Evolutionary conservation across 2,888 invertebrate species (phyloP).

Genomic region (Xanthorhoe spadicearia): DNA sequence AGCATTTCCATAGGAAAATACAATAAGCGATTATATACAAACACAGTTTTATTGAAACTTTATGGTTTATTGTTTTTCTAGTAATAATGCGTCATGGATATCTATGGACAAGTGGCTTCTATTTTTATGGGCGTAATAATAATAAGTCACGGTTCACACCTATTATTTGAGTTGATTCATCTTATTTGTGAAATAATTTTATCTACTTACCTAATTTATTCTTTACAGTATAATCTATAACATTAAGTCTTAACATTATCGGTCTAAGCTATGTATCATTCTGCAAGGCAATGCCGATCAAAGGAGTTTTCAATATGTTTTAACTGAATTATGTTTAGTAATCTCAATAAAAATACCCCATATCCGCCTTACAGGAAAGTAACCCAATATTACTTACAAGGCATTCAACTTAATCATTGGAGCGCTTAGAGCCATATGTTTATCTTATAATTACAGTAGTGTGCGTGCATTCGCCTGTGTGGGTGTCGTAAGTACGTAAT

Average conservation of each 20-base stretch:
- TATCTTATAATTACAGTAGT: constrained; percentile 69
- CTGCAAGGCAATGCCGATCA: background rate
- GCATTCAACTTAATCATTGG: constrained; percentile 50
- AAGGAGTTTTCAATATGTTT: background rate
- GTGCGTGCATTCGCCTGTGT: constrained; percentile 58
- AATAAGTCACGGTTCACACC: too few relatives aligned
- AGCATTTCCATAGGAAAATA: constrained; percentile 68
- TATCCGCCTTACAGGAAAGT: constrained; percentile 56
- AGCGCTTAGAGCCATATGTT: constrained; percentile 76
- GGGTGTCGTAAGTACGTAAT: constrained; percentile 75
- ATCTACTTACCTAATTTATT: background rate
- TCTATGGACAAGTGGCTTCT: background rate
- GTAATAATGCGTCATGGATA: constrained; percentile 18
- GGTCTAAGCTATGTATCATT: background rate
- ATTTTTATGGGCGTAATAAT: constrained; percentile 8
- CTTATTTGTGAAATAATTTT: background rate
- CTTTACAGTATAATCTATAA: too few relatives aligned
- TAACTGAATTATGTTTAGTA: background rate
- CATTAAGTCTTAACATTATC: background rate
- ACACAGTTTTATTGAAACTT: constrained; percentile 45
- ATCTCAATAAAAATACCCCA: constrained; percentile 25
- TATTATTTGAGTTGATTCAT: too few relatives aligned
- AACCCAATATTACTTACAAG: constrained; percentile 65
- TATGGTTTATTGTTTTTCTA: constrained; percentile 48
- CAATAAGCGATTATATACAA: constrained; percentile 65